A percentile compares a stretch with the other conserved stretches of the same genome.
These are phyloP conservation scores for Alligator sinensis DNA, from an alignment of 2,113 vertebrate genomes.

Conservation along the genomic window DNA sequence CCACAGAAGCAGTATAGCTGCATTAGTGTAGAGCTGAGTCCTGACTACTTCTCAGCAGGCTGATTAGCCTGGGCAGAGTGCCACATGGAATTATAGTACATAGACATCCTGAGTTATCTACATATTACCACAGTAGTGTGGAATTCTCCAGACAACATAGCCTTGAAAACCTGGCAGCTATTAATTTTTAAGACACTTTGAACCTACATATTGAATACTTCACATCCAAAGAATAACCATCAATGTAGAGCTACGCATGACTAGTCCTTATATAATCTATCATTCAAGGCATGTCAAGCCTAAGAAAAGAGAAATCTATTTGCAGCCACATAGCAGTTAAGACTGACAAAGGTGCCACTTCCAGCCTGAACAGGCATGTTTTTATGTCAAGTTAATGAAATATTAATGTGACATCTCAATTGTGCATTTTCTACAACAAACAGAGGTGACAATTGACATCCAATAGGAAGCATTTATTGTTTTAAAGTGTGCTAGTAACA, in stretches of 20 bases:
- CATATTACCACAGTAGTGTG: not conserved
- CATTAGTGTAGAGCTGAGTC: too few relatives aligned
- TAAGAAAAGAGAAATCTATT: rapidly evolving
- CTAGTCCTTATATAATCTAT: rapidly evolving
- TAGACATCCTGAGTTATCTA: not conserved
- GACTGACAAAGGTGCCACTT: rapidly evolving
- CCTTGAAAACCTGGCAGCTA: not conserved
- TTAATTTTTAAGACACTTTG: not conserved
- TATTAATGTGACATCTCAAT: rapidly evolving
- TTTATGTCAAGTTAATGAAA: not conserved
- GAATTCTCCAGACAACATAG: not conserved
- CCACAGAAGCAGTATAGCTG: rapidly evolving
- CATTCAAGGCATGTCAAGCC: not conserved
- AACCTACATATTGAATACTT: not conserved
- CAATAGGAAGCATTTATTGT: not conserved
- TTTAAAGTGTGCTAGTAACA: not conserved
- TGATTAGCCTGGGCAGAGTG: not conserved
- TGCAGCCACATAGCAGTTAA: too few relatives aligned
- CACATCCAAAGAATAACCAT: too few relatives aligned
- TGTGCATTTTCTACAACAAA: rapidly evolving
- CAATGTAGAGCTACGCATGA: rapidly evolving
- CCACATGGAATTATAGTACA: not conserved
- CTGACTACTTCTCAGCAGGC: not conserved
- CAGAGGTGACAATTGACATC: not conserved
- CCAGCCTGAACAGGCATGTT: rapidly evolving